These are phyloP conservation scores for Adelosebastes latens DNA, from an alignment of 2,797 vertebrate genomes.

Conservation along the genomic window DNA sequence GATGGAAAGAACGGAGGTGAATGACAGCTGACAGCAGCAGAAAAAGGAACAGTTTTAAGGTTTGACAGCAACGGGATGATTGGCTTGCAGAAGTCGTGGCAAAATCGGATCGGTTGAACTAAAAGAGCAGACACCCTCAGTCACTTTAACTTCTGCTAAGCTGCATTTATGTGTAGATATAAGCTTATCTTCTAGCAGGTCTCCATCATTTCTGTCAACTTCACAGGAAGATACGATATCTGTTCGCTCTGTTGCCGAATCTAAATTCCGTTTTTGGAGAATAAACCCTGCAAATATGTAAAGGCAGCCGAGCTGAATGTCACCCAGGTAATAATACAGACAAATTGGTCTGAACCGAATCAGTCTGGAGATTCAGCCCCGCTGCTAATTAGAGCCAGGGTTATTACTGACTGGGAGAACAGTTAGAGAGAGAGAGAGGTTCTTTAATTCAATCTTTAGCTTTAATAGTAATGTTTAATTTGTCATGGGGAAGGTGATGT, in stretches of 20 bases:
- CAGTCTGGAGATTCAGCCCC: slow-evolving; percentile 76
- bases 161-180: background rate
- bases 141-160: background rate
- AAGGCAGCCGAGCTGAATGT: slow-evolving; percentile 69
- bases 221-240: background rate
- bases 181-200: background rate
- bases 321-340: slow-evolving; percentile 82
- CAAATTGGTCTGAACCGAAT: slow-evolving; percentile 81
- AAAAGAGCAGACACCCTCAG: background rate
- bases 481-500: slow-evolving; percentile 75
- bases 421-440: slow-evolving; percentile 4
- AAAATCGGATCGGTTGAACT: background rate
- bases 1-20: background rate
- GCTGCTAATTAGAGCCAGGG: slow-evolving; percentile 79
- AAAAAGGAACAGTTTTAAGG: background rate
- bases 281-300: slow-evolving; percentile 42
- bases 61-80: background rate
- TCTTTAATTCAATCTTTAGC: slow-evolving; percentile 73
- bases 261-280: slow-evolving; percentile 33
- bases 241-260: background rate
- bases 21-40: background rate
- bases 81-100: background rate
- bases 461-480: slow-evolving; percentile 81
- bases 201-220: background rate
- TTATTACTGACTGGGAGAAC: slow-evolving; percentile 75